Percentiles rank a stretch among this genome's conserved stretches.
These are phyloP conservation scores for Pseudochaenichthys georgianus DNA, from an alignment of 2,797 vertebrate genomes.

Conservation along the genomic window DNA sequence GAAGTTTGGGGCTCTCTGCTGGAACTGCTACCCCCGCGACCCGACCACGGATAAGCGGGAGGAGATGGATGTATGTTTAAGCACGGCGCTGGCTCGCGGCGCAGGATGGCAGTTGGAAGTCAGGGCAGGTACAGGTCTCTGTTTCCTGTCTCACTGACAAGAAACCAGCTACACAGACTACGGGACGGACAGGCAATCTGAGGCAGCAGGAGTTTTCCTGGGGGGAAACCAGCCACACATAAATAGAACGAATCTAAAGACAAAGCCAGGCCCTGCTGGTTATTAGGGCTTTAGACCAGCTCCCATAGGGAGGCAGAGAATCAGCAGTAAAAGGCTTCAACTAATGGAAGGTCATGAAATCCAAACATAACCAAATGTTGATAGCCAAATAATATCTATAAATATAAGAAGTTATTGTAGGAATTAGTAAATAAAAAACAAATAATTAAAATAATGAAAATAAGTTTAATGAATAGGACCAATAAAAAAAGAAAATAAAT, in stretches of 20 bases:
- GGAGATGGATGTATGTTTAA: slow-evolving; percentile 50
- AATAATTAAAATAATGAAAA: too few species aligned
- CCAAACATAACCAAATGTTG: background rate
- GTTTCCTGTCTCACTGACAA: slow-evolving; percentile 30
- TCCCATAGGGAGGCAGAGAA: background rate
- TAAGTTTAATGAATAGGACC: too few species aligned
- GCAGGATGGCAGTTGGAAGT: slow-evolving; percentile 59
- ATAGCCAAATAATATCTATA: too few species aligned
- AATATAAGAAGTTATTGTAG: too few species aligned
- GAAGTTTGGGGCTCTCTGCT: too few species aligned
- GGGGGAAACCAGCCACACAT: background rate
- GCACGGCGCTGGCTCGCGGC: slow-evolving; percentile 37
- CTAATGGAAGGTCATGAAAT: background rate
- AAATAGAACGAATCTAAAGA: background rate
- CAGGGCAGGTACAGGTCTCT: slow-evolving; percentile 63
- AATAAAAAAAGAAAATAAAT: too few species aligned
- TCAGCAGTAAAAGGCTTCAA: background rate
- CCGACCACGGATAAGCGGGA: too few species aligned
- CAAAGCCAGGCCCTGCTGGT: background rate
- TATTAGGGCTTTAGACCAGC: background rate
- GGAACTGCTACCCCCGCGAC: too few species aligned
- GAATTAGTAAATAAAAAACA: too few species aligned
- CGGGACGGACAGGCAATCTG: slow-evolving; percentile 1
- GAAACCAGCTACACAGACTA: slow-evolving; percentile 28
- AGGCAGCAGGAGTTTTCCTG: slow-evolving; percentile 10